Evolutionary conservation across 2,113 vertebrate genomes (phyloP).

Genomic region (Erinaceus europaeus): DNA sequence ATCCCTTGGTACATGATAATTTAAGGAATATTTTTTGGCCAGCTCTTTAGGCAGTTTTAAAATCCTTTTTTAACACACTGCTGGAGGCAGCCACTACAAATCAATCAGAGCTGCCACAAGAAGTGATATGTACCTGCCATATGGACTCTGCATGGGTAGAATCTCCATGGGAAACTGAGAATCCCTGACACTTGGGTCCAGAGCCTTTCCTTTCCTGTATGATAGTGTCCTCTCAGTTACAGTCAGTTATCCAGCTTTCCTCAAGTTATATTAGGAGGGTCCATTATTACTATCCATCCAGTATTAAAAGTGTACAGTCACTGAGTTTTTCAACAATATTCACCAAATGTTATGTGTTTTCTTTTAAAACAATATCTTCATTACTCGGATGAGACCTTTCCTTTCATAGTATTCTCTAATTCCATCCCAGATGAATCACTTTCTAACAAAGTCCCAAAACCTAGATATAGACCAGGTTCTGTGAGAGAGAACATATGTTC

Average conservation of each 20-base stretch:
- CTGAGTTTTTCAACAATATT: not conserved
- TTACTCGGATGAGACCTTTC: too few species aligned
- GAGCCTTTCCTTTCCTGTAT: not conserved
- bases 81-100: not conserved
- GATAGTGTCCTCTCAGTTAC: not conserved
- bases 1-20: not conserved
- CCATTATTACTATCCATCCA: not conserved
- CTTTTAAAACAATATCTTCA: too few species aligned
- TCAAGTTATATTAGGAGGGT: not conserved
- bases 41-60: not conserved
- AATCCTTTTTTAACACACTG: conserved; percentile 2
- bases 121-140: conserved; percentile 11
- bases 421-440: too few species aligned
- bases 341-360: not conserved
- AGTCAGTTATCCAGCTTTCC: not conserved
- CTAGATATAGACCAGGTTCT: too few species aligned
- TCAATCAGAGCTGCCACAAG: conserved; percentile 9
- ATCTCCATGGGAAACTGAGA: not conserved
- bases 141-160: not conserved
- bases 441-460: too few species aligned
- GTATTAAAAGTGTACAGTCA: not conserved
- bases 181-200: not conserved
- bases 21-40: not conserved
- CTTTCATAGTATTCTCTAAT: too few species aligned
- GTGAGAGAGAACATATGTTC: too few species aligned